Conservation (phyloP, 2,113 vertebrate genomes). For the Lethenteron camtschaticum region DNA sequence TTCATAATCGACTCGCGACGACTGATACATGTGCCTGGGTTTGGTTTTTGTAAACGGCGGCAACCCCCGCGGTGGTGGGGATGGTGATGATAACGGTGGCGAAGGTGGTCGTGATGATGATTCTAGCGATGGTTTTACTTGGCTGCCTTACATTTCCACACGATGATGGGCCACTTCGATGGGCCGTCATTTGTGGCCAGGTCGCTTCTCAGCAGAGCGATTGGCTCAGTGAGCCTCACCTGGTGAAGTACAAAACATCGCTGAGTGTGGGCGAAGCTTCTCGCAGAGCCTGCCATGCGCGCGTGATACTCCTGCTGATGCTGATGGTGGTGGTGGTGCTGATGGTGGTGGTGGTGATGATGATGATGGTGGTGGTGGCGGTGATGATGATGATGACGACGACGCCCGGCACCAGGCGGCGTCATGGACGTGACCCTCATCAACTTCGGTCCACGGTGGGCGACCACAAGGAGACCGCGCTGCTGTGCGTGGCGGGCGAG, state of each 20-base stretch:
- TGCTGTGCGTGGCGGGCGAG: neutral
- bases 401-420: neutral
- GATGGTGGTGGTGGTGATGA: neutral
- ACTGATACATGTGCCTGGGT: too few relatives aligned
- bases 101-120: neutral
- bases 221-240: too few relatives aligned
- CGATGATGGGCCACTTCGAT: too few relatives aligned
- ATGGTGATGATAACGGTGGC: neutral
- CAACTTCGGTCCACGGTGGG: neutral
- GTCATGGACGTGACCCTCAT: conserved; percentile 1
- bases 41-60: neutral
- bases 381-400: neutral
- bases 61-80: neutral
- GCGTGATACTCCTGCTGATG: neutral
- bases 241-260: too few relatives aligned
- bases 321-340: neutral
- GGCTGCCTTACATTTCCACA: too few relatives aligned
- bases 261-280: too few relatives aligned
- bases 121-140: neutral
- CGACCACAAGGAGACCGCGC: neutral
- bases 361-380: neutral
- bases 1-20: too few relatives aligned
- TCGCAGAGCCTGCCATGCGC: too few relatives aligned
- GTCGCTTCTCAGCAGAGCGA: too few relatives aligned
- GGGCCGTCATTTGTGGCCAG: too few relatives aligned